A percentile compares a stretch with the other conserved stretches of the same genome.
Conservation (phyloP, 2,888 invertebrate genomes). For the Cremastobaeus sp. region DNA sequence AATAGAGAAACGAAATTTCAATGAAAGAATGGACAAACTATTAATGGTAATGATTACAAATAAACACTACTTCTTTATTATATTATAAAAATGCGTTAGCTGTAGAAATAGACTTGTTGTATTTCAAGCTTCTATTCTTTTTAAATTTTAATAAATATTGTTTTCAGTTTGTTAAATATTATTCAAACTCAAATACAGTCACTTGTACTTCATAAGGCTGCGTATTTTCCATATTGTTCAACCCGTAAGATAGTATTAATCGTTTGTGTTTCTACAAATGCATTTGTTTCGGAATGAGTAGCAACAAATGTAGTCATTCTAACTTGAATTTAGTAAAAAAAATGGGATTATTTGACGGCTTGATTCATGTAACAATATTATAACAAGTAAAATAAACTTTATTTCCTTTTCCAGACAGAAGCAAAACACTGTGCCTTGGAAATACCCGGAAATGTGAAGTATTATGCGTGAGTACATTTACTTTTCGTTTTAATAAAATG, state of each 20-base stretch:
- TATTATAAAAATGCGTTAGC: slow-evolving; percentile 5
- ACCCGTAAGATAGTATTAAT: not conserved
- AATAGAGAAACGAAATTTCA: slow-evolving; percentile 47
- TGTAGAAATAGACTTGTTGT: slow-evolving; percentile 4
- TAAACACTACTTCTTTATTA: slow-evolving; percentile 16
- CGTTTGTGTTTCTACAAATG: not conserved
- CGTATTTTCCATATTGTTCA: not conserved
- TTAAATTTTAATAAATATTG: not conserved
- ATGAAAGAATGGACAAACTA: slow-evolving; percentile 53
- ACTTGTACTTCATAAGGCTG: not conserved
- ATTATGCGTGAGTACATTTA: slow-evolving; percentile 70
- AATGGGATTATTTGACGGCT: not conserved
- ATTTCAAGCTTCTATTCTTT: not conserved
- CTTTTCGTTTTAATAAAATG: too few relatives aligned
- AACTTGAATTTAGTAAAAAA: not conserved
- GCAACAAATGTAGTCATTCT: too few relatives aligned
- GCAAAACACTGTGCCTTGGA: slow-evolving; percentile 79
- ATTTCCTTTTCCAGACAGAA: slow-evolving; percentile 72
- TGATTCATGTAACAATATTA: too few relatives aligned
- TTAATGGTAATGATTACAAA: slow-evolving; percentile 39
- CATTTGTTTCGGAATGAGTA: too few relatives aligned
- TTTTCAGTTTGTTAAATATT: slow-evolving; percentile 51
- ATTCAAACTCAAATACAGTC: slow-evolving; percentile 28
- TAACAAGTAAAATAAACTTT: not conserved
- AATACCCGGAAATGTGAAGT: slow-evolving; percentile 77